phyloP scores from a whole-genome alignment of 2,113 vertebrate species.

The Leucopsar rothschildi region DNA sequence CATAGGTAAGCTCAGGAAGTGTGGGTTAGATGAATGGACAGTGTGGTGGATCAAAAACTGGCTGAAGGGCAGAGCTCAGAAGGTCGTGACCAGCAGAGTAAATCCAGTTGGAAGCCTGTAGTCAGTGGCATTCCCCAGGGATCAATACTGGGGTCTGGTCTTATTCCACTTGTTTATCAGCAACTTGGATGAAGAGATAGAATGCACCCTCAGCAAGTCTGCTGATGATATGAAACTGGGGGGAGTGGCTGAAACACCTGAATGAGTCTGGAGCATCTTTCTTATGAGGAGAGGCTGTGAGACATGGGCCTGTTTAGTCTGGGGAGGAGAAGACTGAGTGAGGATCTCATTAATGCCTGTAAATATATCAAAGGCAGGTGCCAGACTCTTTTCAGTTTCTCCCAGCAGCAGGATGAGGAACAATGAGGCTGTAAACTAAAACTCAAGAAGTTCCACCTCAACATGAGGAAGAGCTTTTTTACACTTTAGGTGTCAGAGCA shows the following conservation, averaged over 20 bases:
- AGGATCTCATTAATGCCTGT: not conserved
- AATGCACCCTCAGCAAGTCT: not conserved
- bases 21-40: not conserved
- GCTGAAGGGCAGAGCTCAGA: not conserved
- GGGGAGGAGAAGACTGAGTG: not conserved
- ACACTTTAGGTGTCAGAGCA: not conserved
- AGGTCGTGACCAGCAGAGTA: rapidly evolving
- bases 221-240: not conserved
- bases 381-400: not conserved
- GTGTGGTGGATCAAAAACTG: not conserved
- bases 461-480: not conserved
- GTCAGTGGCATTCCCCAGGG: not conserved
- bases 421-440: not conserved
- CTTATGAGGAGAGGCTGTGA: not conserved
- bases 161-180: not conserved
- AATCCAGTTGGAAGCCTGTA: not conserved
- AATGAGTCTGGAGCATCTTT: not conserved
- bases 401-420: not conserved
- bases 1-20: not conserved
- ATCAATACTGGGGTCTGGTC: not conserved
- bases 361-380: not conserved
- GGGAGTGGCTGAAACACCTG: not conserved
- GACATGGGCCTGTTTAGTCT: not conserved
- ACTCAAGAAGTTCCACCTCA: not conserved
- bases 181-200: not conserved